Percentiles rank a stretch among this genome's conserved stretches.
phyloP scores from a whole-genome alignment of 1,140 invertebrate species.

The Drepana arcuata region DNA sequence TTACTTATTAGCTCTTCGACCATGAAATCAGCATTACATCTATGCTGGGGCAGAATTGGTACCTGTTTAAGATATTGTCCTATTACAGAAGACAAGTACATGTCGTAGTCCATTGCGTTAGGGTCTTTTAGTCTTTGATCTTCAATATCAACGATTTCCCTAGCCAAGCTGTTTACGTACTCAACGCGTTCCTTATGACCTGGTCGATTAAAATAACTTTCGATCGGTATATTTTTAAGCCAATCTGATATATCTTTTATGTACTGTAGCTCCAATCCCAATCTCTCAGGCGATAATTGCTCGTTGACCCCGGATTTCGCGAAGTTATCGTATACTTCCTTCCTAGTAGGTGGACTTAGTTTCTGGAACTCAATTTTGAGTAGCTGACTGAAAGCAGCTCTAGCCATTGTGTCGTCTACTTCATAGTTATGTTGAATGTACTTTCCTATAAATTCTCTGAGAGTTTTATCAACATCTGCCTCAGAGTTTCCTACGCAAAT shows the following conservation, averaged over 20 bases:
- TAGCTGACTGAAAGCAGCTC: slow-evolving; percentile 19
- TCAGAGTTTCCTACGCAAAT: slow-evolving; percentile 1
- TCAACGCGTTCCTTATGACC: slow-evolving; percentile 17
- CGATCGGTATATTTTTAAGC: slow-evolving; percentile 26
- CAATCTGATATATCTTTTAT: slow-evolving; percentile 31
- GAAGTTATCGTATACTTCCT: slow-evolving; percentile 18
- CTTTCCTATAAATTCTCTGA: slow-evolving; percentile 26
- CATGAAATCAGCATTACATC: slow-evolving; percentile 8
- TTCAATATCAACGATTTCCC: slow-evolving; percentile 24
- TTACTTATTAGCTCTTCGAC: slow-evolving; percentile 17
- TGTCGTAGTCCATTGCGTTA: slow-evolving; percentile 17
- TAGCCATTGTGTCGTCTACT: slow-evolving; percentile 18
- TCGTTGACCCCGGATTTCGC: slow-evolving; percentile 6
- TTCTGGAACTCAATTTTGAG: slow-evolving; percentile 25
- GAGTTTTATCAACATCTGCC: slow-evolving; percentile 12
- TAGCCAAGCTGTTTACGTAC: slow-evolving; percentile 25
- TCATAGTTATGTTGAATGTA: slow-evolving; percentile 26
- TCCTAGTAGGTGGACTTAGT: slow-evolving; percentile 14
- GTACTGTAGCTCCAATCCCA: slow-evolving; percentile 25
- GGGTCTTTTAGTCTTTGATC: slow-evolving; percentile 11
- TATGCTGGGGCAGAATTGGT: slow-evolving; percentile 12
- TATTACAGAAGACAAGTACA: slow-evolving; percentile 12
- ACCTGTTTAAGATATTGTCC: slow-evolving; percentile 13
- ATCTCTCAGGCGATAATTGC: slow-evolving; percentile 9
- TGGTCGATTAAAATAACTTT: slow-evolving; percentile 14